Evolutionary conservation across 2,888 invertebrate species (phyloP).

Genomic region (Orthosia incerta): DNA sequence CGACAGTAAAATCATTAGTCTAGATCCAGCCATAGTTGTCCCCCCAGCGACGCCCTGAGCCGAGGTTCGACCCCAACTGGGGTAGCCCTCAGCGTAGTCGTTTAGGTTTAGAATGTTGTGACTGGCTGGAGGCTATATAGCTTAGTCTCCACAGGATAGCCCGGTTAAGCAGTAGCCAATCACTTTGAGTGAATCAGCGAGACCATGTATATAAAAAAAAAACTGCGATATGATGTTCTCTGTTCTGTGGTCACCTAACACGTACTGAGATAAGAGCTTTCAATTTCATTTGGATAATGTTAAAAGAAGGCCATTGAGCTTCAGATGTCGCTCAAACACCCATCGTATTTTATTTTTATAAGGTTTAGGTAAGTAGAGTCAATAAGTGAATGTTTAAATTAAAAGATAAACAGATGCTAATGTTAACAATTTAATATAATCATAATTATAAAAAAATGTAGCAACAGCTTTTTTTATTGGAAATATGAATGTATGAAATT

Average conservation of each 20-base stretch:
- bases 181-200: too few species aligned
- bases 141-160: too few species aligned
- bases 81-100: too few species aligned
- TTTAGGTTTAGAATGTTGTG: too few species aligned
- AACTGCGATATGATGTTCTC: not conserved
- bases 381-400: not conserved
- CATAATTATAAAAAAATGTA: too few species aligned
- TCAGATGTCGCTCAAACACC: not conserved
- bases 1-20: too few species aligned
- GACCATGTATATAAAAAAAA: too few species aligned
- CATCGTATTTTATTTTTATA: conserved; percentile 19
- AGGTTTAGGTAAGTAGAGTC: conserved; percentile 3
- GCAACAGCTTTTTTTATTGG: not conserved
- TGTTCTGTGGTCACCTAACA: conserved; percentile 1
- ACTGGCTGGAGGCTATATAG: too few species aligned
- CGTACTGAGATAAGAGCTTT: conserved; percentile 37
- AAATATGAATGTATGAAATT: not conserved
- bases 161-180: too few species aligned
- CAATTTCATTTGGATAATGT: conserved; percentile 16
- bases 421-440: not conserved
- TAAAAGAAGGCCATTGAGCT: conserved; percentile 8
- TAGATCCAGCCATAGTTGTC: too few species aligned
- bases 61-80: too few species aligned
- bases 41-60: too few species aligned
- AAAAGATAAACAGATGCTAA: not conserved